Evolutionary conservation across 2,797 vertebrate species (phyloP), one percentile per base, ranked within the genome.

Genomic region (Anabas testudineus): DNA sequence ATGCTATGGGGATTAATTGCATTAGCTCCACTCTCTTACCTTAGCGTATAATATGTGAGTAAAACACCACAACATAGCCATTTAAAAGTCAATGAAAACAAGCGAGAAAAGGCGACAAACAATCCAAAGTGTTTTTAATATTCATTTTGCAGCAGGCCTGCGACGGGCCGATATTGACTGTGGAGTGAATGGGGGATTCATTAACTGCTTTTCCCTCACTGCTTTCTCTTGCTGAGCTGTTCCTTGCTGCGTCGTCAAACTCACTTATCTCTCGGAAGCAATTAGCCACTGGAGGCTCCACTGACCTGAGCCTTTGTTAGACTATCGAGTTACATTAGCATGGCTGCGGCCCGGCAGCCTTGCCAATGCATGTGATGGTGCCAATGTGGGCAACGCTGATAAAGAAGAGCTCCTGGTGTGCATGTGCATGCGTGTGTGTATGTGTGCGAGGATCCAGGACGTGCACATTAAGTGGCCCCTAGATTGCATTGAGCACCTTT

Each of bases 211-310:
- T 78, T 86, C 80, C 82, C 75, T 74, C 54, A 10, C 80, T 67
- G 83, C 80, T 69, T 80, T 83, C 75, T 75, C 78, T 87, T 60
- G 47, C 85, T 74, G 80, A 85, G 86, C 80, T 59, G 58, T 72
- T 86, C 77, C 66, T 87, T 76, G 89, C 85, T 88, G 88, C 78
- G 76, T 89, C 91, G 85, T 82, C 91, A 92, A 92, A 92, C 83
- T 89, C 88, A 86, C 88, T 90, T 91, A 94, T 94, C 91, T 93
- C 90, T 82, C 58, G 80, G 78, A 92, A 93, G 91, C 92, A 94
- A 94, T 94, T 94, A 94, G 91, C 85, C 85, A 86, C 83, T 85
- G 82, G 90, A 92, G 87, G 89, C 90, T 83, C 83, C 80, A 84
- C 88, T 93, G 92, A 90, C 87, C 89, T 78, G 88, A 71, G 88